Percentiles rank a stretch among this genome's conserved stretches.
Conservation (phyloP, 2,113 vertebrate species). For the Macquaria ambigua region DNA sequence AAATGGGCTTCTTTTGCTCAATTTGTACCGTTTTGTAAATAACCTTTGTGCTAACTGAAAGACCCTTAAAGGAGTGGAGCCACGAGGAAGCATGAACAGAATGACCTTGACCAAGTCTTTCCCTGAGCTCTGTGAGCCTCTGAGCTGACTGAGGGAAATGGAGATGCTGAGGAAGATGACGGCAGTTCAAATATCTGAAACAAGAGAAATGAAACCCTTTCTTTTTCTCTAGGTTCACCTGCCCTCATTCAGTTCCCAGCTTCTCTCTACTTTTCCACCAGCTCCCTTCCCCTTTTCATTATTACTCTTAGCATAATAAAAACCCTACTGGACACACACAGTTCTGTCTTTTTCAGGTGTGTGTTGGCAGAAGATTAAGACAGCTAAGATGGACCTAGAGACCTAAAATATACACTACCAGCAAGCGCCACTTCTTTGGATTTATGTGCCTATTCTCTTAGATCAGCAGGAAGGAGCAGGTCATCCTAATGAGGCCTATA, state of each 20-base stretch:
- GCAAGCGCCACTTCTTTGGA: neutral
- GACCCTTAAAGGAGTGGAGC: neutral
- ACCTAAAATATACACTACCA: neutral
- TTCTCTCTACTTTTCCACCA: neutral
- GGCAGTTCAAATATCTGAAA: neutral
- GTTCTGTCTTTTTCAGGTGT: neutral
- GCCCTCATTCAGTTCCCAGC: neutral
- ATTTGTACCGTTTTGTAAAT: neutral
- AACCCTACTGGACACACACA: neutral
- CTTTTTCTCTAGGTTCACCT: neutral
- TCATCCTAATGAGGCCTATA: slow-evolving; percentile 69
- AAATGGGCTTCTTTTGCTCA: neutral
- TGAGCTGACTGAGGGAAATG: slow-evolving; percentile 1
- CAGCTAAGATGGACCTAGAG: neutral
- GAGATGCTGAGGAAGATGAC: slow-evolving; percentile 3
- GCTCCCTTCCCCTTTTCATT: neutral
- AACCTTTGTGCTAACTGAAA: neutral
- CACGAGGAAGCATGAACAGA: slow-evolving; percentile 2
- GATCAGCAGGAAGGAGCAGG: slow-evolving; percentile 53
- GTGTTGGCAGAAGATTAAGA: no score
- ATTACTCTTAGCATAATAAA: neutral
- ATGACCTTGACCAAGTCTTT: slow-evolving; percentile 13
- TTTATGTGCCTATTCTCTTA: slow-evolving; percentile 40
- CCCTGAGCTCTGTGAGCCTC: neutral
- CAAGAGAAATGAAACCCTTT: neutral